Percentiles rank a stretch among this genome's conserved stretches.
Conservation (phyloP, 2,888 invertebrate species). For the Gnatocerus cornutus region DNA sequence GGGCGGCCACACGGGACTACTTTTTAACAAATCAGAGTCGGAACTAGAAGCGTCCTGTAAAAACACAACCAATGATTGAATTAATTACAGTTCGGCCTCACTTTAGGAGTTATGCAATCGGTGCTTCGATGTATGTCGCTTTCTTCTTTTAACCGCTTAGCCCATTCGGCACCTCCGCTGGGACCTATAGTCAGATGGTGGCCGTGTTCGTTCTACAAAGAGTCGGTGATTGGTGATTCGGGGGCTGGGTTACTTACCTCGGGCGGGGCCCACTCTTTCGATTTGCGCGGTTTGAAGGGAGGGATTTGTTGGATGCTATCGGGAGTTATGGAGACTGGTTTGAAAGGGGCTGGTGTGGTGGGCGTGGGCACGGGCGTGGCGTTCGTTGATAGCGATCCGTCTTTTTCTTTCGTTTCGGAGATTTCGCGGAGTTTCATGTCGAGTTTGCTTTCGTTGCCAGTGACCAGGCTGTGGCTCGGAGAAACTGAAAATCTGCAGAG, state of each 20-base stretch:
- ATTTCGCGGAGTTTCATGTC: conserved; percentile 61
- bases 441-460: conserved; percentile 56
- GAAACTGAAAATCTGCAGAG: conserved; percentile 69
- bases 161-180: conserved; percentile 80
- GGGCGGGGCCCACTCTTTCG: conserved; percentile 73
- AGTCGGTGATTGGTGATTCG: too few relatives aligned
- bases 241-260: conserved; percentile 56
- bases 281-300: conserved; percentile 74
- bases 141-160: conserved; percentile 75
- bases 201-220: conserved; percentile 53
- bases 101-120: conserved; percentile 84
- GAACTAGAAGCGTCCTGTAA: conserved; percentile 74
- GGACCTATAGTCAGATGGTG: conserved; percentile 78
- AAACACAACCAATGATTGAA: conserved; percentile 33
- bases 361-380: conserved; percentile 68
- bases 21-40: conserved; percentile 74
- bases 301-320: conserved; percentile 73
- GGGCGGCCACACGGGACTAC: conserved; percentile 69
- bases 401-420: conserved; percentile 49
- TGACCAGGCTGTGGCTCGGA: conserved; percentile 66
- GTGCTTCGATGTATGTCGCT: conserved; percentile 75
- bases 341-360: conserved; percentile 72
- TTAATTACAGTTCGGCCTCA: conserved; percentile 45
- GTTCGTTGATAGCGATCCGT: conserved; percentile 34
- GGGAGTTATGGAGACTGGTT: conserved; percentile 65